A percentile compares a stretch with the other conserved stretches of the same genome.
Evolutionary conservation across 2,113 vertebrate genomes (phyloP).

Genomic region (Melospiza georgiana): DNA sequence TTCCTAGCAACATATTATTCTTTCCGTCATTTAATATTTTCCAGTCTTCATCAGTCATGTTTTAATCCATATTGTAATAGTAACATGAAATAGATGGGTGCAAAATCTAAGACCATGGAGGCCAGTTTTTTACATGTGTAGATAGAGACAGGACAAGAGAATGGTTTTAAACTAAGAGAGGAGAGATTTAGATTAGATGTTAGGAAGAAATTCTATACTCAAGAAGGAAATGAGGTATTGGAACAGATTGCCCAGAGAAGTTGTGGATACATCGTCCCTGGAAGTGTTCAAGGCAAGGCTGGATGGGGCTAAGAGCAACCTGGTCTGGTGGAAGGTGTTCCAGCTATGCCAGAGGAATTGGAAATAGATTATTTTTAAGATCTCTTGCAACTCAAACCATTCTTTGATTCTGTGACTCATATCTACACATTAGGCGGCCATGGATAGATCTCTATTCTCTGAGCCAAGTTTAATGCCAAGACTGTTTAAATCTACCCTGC

Average conservation of each 20-base stretch:
- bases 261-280: rapidly evolving
- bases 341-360: background rate
- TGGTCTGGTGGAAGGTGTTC: background rate
- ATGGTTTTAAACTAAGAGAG: background rate
- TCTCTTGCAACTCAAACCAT: background rate
- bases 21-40: background rate
- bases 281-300: background rate
- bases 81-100: background rate
- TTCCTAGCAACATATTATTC: background rate
- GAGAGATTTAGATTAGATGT: background rate
- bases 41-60: background rate
- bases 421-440: background rate
- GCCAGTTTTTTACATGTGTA: background rate
- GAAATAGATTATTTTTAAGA: background rate
- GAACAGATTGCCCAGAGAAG: background rate
- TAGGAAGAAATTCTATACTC: background rate
- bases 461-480: background rate
- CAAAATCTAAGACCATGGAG: background rate
- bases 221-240: background rate
- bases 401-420: background rate
- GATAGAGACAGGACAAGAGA: background rate
- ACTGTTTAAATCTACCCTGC: background rate
- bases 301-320: background rate
- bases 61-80: background rate
- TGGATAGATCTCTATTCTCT: background rate